Conservation (phyloP, 2,797 vertebrate genomes). For the Adrianichthys oophorus region DNA sequence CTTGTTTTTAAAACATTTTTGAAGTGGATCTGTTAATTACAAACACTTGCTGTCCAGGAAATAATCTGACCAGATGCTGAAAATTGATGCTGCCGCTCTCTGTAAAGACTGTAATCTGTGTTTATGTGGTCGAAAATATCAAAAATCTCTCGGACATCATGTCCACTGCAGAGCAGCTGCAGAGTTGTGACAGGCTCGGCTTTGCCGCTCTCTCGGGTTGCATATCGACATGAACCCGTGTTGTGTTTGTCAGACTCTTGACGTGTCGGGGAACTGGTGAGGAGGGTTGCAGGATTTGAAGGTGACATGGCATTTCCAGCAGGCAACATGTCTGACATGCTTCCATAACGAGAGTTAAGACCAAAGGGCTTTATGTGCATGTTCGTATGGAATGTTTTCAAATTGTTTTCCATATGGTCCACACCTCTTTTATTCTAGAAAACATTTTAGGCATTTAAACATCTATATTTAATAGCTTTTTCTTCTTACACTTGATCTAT, state of each 20-base stretch:
- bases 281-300: conserved; percentile 19
- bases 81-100: neutral
- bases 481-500: no score
- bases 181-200: conserved; percentile 30
- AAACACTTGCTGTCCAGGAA: conserved; percentile 2
- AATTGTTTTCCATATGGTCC: conserved; percentile 7
- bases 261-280: conserved; percentile 1
- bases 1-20: no score
- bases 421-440: no score
- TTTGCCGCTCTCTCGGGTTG: conserved; percentile 28
- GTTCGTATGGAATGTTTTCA: conserved; percentile 37
- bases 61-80: neutral
- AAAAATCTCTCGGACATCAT: neutral
- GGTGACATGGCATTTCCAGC: conserved; percentile 17
- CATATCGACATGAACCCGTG: conserved; percentile 24
- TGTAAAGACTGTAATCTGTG: neutral
- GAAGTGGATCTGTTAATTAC: conserved; percentile 8
- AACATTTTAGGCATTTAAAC: no score
- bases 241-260: neutral
- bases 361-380: conserved; percentile 30
- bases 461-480: no score
- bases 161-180: neutral
- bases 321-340: conserved; percentile 37
- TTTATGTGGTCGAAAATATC: neutral
- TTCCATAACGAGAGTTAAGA: conserved; percentile 34